Evolutionary conservation across 2,888 invertebrate species (phyloP).

Genomic region (Venustoraphidia nigricollis): DNA sequence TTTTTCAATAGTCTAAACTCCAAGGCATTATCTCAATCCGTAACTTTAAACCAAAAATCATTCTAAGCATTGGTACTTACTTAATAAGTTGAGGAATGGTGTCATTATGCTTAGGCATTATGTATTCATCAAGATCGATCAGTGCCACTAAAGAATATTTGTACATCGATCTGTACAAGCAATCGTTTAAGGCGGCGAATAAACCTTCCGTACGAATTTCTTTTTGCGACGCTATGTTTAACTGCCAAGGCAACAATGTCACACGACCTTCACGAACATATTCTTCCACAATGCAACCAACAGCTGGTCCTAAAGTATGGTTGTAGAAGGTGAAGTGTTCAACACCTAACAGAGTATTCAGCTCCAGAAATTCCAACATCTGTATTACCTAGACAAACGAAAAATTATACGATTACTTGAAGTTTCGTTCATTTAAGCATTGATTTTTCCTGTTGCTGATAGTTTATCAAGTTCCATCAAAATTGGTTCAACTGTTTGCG

Average conservation of each 20-base stretch:
- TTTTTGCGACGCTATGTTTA: conserved; percentile 73
- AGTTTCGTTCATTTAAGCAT: neutral
- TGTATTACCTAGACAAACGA: conserved; percentile 43
- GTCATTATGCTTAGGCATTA: conserved; percentile 65
- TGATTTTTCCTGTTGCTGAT: too few relatives aligned
- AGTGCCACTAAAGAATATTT: conserved; percentile 65
- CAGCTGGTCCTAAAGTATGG: conserved; percentile 66
- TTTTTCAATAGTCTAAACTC: too few relatives aligned
- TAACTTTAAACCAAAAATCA: too few relatives aligned
- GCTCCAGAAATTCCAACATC: conserved; percentile 77
- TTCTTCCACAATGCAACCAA: conserved; percentile 58
- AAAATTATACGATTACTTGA: neutral
- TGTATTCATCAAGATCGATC: conserved; percentile 80
- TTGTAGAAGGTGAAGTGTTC: conserved; percentile 85
- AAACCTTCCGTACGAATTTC: conserved; percentile 87
- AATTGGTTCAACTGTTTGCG: too few relatives aligned
- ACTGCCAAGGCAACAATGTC: conserved; percentile 66
- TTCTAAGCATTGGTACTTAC: conserved; percentile 24
- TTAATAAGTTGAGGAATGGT: conserved; percentile 57
- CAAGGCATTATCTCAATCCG: too few relatives aligned
- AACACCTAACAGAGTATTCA: conserved; percentile 70
- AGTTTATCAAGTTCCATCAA: too few relatives aligned
- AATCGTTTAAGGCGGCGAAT: conserved; percentile 87
- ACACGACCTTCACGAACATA: conserved; percentile 42
- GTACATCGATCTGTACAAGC: conserved; percentile 82